These are phyloP conservation scores for Leptopilina myrica DNA, from an alignment of 2,888 invertebrate genomes.

Conservation along the genomic window DNA sequence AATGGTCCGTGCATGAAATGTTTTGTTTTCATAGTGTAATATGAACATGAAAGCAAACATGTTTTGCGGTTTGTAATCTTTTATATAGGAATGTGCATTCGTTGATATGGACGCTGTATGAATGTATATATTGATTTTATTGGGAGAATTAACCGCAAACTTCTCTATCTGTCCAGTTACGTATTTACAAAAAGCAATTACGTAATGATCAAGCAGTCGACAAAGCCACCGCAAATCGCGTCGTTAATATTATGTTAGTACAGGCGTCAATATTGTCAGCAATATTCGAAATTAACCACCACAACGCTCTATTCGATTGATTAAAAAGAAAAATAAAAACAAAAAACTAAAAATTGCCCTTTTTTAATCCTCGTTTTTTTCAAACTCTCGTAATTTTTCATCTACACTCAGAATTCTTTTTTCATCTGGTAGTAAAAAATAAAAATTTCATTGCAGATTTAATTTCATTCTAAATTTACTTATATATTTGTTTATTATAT, in stretches of 20 bases:
- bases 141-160: constrained; percentile 45
- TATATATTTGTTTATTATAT: too few relatives aligned
- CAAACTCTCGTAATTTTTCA: too few relatives aligned
- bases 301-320: not conserved
- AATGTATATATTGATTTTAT: constrained; percentile 46
- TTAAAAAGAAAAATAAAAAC: not conserved
- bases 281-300: constrained; percentile 19
- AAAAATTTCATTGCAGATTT: too few relatives aligned
- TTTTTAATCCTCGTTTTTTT: too few relatives aligned
- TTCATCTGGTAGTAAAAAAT: too few relatives aligned
- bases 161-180: constrained; percentile 24
- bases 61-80: constrained; percentile 43
- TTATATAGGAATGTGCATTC: constrained; percentile 44
- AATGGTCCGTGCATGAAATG: constrained; percentile 57
- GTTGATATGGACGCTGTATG: constrained; percentile 7
- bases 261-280: constrained; percentile 17
- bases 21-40: constrained; percentile 51
- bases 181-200: constrained; percentile 60
- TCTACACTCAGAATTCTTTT: too few relatives aligned
- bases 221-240: constrained; percentile 44
- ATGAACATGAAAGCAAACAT: constrained; percentile 52
- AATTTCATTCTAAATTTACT: too few relatives aligned
- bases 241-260: constrained; percentile 28
- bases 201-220: constrained; percentile 58
- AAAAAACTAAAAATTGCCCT: too few relatives aligned